Evolutionary conservation across 2,888 invertebrate genomes (phyloP).

Genomic region (Plebejus argus): DNA sequence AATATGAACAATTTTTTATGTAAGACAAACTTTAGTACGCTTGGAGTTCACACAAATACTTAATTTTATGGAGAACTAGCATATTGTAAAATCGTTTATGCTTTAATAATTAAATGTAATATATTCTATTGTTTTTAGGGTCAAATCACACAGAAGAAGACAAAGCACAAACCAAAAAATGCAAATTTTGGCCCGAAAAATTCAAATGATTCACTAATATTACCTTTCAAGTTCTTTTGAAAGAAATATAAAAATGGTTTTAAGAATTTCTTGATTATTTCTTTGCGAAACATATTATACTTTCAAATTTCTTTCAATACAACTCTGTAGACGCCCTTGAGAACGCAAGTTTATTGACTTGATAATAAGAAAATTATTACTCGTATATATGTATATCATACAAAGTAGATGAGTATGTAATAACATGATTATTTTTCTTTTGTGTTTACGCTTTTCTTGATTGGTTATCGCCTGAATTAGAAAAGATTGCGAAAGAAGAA

Average conservation of each 20-base stretch:
- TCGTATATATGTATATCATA: not conserved
- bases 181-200: constrained; percentile 5
- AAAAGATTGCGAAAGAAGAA: not conserved
- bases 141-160: not conserved
- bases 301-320: constrained; percentile 30
- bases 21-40: too few species aligned
- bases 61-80: too few species aligned
- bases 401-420: not conserved
- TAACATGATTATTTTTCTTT: not conserved
- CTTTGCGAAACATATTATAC: constrained; percentile 33
- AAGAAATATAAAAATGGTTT: not conserved
- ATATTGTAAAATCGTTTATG: too few species aligned
- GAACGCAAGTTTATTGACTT: constrained; percentile 13
- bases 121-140: too few species aligned
- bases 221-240: not conserved
- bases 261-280: constrained; percentile 10
- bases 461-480: not conserved
- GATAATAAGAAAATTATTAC: not conserved
- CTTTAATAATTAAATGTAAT: too few species aligned
- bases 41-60: too few species aligned
- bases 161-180: not conserved
- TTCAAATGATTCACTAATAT: constrained; percentile 8
- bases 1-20: too few species aligned
- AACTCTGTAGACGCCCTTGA: not conserved
- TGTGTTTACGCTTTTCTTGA: not conserved